A percentile compares a stretch with the other conserved stretches of the same genome.
phyloP scores from a whole-genome alignment of 2,888 invertebrate species.

The Metalampra italica region DNA sequence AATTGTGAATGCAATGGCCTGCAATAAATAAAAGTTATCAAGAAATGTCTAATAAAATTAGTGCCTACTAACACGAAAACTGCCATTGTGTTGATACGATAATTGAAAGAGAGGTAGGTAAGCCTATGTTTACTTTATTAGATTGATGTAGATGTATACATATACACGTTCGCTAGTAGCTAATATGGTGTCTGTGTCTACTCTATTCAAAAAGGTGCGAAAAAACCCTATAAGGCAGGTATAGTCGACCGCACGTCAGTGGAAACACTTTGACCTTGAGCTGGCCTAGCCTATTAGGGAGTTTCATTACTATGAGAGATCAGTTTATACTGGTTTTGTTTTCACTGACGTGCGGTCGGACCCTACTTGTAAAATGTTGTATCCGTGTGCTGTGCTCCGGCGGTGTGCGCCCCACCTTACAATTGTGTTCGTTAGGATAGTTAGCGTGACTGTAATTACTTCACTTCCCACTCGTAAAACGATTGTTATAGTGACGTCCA shows the following conservation, averaged over 20 bases:
- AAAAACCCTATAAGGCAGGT: slow-evolving; percentile 7
- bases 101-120: background rate
- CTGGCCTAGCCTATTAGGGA: no score
- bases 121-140: no score
- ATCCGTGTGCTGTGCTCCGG: slow-evolving; percentile 1
- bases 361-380: no score
- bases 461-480: slow-evolving; percentile 10
- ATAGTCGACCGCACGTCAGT: no score
- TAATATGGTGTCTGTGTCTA: background rate
- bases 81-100: background rate
- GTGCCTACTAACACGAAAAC: background rate
- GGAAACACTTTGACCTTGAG: no score
- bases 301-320: no score
- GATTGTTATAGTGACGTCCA: slow-evolving; percentile 6
- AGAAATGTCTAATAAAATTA: background rate
- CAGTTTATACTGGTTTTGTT: no score
- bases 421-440: slow-evolving; percentile 10
- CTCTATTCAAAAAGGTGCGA: slow-evolving; percentile 5
- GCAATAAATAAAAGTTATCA: no score
- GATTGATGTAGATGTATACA: no score
- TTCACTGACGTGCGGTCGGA: no score
- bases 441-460: slow-evolving; percentile 16
- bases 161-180: no score
- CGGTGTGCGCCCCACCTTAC: background rate
- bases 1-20: no score